Base-by-base conservation (phyloP, 1,140 invertebrate species). In the Euura lappo region DNA sequence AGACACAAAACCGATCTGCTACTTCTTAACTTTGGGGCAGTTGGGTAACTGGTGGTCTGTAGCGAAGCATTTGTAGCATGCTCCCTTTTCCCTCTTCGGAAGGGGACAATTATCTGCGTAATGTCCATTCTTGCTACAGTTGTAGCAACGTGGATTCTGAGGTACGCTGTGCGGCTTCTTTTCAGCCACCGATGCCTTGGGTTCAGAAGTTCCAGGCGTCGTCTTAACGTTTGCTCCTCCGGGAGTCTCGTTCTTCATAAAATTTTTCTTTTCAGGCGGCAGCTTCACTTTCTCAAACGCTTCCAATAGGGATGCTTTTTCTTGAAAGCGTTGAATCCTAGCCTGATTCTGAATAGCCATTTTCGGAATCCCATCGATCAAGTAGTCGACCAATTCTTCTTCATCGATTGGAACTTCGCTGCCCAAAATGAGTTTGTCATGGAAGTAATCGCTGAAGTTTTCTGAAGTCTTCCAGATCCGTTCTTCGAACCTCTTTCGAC, bases 381-480 rank as follows among this genome's bases (percentile, higher is more conserved):
- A n/a, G n/a, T n/a, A n/a, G n/a, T n/a, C n/a, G 13, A 64, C 47
- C 67, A 13, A 10, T 45, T 73, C 72, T 4, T 73, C 72, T 28
- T 73, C 44, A 44, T 45, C 44, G 2, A 73, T 70, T 13, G 1
- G 68, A 42, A 70, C 72, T 2, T 43, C 44, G 4, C 69, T 73
- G 2, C 45, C 67, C 8, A 73, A 60, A 11, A 73, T 73, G 42
- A 68, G 2, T 64, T 73, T 65, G 43, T 73, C 72, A 45, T 73
- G 68, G 44, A 51, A 73, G 44, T 73, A 70, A 28, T 70, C 45
- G 65, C 67, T 70, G 44, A 73, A 73, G n/a, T 44, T 28, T 70
- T 73, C 72, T 2, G n/a, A 6, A 3, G n/a, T 5, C 45, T 73
- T 47, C 72, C 72, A 72, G 13, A 11, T 2, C 6, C 72, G 4